Base-by-base conservation (phyloP, 2,113 vertebrate genomes). In the Xiphophorus hellerii region DNA sequence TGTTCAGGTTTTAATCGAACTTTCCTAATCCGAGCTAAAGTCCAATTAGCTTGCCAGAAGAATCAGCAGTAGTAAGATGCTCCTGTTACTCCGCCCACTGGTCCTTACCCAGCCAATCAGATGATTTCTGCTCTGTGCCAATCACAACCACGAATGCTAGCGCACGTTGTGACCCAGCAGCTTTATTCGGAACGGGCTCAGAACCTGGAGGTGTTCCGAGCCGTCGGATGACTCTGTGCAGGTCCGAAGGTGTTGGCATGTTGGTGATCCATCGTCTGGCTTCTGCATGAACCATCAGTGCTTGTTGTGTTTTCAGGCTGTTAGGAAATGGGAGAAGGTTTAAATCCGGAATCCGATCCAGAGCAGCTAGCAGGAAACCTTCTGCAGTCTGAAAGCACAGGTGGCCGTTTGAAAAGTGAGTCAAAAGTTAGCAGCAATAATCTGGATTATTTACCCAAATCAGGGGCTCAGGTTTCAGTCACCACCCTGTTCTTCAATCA, bases 91-190 rank as follows among this genome's bases (percentile, higher is more conserved):
- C 0, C 4, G 14, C 37, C 20, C 27, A 10, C 22, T 8, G 7
- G 20, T 31, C 61, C 69, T 74, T 22, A 66, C 44, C 65, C 25
- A 71, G 25, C 33, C 48, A 67, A 65, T 70, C 37, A 35, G 51
- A 71, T 77, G 25, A 44, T 63, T 73, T 80, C 71, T 69, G 61
- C 79, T 69, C 76, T 61, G 39, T 62, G 51, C 25, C 22, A 9
- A 58, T 58, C 51, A 58, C 51, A 58, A 58, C 25, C 51, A 58
- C 25, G 51, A n/a, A 58, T 8, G 51, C 42, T 30, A 48, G 51
- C 15, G 51, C 51, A 58, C 22, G 22, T n/a, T 58, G 51, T 58
- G 51, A 25, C 51, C 51, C 51, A 17, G 51, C 51, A 10, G 51
- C 51, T 58, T 9, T 58, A 2, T 58, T n/a, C 51, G 3, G 25